Conservation (phyloP, 2,888 invertebrate species). For the Nephrotoma appendiculata region DNA sequence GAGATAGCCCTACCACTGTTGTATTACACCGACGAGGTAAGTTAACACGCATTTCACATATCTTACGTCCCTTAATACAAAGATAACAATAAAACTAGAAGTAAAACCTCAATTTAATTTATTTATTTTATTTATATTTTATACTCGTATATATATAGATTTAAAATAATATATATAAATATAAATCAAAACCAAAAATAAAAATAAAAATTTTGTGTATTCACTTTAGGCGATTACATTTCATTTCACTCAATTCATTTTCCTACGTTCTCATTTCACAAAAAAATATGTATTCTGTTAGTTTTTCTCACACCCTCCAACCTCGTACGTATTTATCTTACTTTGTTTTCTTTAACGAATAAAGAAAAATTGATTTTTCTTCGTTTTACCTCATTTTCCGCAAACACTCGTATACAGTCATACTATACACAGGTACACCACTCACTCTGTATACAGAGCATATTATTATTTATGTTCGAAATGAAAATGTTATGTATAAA, state of each 20-base stretch:
- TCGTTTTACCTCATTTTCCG: not conserved
- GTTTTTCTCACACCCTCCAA: not conserved
- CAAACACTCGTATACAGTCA: not conserved
- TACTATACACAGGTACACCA: too few relatives aligned
- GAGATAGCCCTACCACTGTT: not conserved
- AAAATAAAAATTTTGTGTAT: not conserved
- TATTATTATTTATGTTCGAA: not conserved
- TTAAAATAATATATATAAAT: not conserved
- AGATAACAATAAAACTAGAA: not conserved
- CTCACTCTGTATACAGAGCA: not conserved
- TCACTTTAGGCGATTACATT: not conserved
- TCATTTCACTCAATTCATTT: not conserved
- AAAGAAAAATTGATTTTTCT: not conserved
- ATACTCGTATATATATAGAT: not conserved
- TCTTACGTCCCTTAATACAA: not conserved
- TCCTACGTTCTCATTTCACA: not conserved
- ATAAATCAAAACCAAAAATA: not conserved
- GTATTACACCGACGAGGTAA: not conserved
- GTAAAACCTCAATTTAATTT: not conserved
- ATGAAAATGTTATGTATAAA: not conserved
- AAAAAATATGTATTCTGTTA: not conserved
- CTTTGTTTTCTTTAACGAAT: not conserved
- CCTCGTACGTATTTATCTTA: not conserved
- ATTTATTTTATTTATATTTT: not conserved
- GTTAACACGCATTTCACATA: not conserved